phyloP scores from a whole-genome alignment of 2,797 vertebrate genomes.

The Poeciliopsis paucimaculata region DNA sequence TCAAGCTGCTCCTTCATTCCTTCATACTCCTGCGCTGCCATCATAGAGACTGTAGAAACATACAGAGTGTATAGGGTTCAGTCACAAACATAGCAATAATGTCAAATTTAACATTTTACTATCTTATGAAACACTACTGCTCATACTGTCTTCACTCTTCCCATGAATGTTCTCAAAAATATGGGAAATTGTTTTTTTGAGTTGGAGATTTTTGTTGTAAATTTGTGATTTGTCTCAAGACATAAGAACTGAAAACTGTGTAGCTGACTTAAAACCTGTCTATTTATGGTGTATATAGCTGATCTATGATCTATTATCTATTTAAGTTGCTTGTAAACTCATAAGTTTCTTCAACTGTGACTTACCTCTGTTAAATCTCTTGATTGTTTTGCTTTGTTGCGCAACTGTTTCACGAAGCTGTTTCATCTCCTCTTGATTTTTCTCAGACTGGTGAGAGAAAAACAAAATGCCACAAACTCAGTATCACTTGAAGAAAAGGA shows the following conservation, averaged over 20 bases:
- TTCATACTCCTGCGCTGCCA: constrained; percentile 83
- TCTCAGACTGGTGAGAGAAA: constrained; percentile 68
- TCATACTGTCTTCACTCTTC: neutral
- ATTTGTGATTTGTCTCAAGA: neutral
- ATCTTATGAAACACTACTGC: neutral
- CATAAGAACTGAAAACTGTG: neutral
- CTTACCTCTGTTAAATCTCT: constrained; percentile 85
- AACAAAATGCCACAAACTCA: neutral
- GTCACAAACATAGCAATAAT: neutral
- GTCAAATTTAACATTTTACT: neutral
- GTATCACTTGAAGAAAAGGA: neutral
- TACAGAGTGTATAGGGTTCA: neutral
- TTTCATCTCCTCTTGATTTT: constrained; percentile 74
- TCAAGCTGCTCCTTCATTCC: constrained; percentile 83
- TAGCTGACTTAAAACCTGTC: neutral
- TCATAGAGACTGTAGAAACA: constrained; percentile 76
- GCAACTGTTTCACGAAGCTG: constrained; percentile 75
- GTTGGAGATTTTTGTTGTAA: neutral
- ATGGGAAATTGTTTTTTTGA: neutral
- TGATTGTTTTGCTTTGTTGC: constrained; percentile 82
- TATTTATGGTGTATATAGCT: neutral
- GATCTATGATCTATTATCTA: neutral
- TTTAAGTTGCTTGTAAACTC: neutral
- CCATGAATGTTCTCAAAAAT: neutral
- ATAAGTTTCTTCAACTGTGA: too few relatives aligned